Percentiles rank a stretch among this genome's conserved stretches.
Evolutionary conservation across 1,140 invertebrate genomes (phyloP).

Genomic region (Pseudomyrmex dendroicus): DNA sequence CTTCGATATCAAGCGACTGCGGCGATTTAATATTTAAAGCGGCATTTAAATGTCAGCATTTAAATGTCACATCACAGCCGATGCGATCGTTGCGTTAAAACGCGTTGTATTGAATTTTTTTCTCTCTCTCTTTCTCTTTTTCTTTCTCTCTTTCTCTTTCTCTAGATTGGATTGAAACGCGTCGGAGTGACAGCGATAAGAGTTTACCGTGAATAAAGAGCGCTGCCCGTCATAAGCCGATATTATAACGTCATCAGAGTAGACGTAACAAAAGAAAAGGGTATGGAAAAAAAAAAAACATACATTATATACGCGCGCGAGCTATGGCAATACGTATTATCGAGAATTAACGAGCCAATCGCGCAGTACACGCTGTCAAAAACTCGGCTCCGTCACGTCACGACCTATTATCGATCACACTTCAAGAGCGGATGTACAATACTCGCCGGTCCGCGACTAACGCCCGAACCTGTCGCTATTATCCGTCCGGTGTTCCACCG

Average conservation of each 20-base stretch:
- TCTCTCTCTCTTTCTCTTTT: too few species aligned
- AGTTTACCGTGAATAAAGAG: conserved; percentile 53
- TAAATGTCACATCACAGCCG: conserved; percentile 42
- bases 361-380: conserved; percentile 34
- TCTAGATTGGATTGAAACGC: conserved; percentile 25
- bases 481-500: conserved; percentile 71
- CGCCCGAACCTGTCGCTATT: conserved; percentile 70
- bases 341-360: conserved; percentile 40
- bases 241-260: conserved; percentile 13
- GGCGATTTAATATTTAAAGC: conserved; percentile 41
- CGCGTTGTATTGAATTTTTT: conserved; percentile 30
- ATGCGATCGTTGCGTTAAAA: conserved; percentile 28
- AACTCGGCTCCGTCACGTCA: conserved; percentile 52
- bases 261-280: conserved; percentile 1
- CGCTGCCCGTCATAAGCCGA: conserved; percentile 12
- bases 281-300: neutral
- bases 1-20: neutral
- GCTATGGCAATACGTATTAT: conserved; percentile 2
- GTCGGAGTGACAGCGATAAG: conserved; percentile 40
- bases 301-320: neutral
- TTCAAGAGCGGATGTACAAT: conserved; percentile 36
- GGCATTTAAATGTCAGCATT: conserved; percentile 54
- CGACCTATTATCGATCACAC: conserved; percentile 68
- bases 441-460: conserved; percentile 63
- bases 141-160: neutral